phyloP scores from a whole-genome alignment of 2,113 vertebrate species.

The Suricata suricatta region DNA sequence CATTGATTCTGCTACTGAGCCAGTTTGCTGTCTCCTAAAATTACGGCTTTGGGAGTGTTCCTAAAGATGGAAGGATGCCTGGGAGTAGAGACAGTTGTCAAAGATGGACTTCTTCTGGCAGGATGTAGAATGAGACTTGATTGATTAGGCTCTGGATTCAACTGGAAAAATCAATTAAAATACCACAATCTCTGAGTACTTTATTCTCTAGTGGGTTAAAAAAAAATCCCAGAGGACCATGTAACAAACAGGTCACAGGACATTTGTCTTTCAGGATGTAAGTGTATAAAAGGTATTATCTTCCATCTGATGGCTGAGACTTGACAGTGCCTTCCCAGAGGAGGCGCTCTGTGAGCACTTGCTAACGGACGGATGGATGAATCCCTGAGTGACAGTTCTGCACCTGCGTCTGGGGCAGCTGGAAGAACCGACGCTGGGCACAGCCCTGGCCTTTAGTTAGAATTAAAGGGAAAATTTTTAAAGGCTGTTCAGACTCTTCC shows the following conservation, averaged over 20 bases:
- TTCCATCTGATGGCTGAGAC: background rate
- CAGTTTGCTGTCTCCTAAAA: background rate
- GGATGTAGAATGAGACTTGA: background rate
- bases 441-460: background rate
- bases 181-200: background rate
- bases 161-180: background rate
- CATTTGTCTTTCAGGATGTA: background rate
- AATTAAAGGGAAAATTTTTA: background rate
- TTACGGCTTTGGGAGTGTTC: background rate
- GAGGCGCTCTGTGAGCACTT: background rate
- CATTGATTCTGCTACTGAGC: background rate
- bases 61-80: background rate
- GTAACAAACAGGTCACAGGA: background rate
- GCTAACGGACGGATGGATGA: no score
- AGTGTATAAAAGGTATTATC: background rate
- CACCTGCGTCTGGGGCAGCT: background rate
- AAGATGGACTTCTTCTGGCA: conserved; percentile 3
- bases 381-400: background rate
- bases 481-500: background rate
- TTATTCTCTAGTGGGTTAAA: background rate
- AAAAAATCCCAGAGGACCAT: background rate
- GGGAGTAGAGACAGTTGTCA: background rate
- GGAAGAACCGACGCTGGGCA: background rate
- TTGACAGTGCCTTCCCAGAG: background rate
- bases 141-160: background rate